phyloP scores from a whole-genome alignment of 2,888 invertebrate genomes.

The Siphlonurus alternatus region DNA sequence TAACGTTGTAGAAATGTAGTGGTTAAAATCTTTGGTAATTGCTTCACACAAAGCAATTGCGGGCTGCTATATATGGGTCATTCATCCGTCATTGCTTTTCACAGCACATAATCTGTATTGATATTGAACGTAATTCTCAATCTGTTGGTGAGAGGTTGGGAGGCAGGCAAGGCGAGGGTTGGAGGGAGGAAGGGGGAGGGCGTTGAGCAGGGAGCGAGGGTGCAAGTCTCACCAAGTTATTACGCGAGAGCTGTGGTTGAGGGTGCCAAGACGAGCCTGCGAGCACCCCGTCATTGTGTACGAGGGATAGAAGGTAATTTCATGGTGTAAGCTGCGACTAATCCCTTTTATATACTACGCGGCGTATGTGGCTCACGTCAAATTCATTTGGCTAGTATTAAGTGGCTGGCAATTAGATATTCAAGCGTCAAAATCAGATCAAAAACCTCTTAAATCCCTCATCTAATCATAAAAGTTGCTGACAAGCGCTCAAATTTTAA shows the following conservation, averaged over 20 bases:
- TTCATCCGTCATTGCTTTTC: background rate
- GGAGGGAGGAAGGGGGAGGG: background rate
- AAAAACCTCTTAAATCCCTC: background rate
- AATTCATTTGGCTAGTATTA: background rate
- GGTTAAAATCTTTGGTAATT: too few relatives aligned
- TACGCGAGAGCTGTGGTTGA: background rate
- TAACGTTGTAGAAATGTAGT: too few relatives aligned
- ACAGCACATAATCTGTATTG: background rate
- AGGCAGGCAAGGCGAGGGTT: background rate
- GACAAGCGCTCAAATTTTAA: too few relatives aligned
- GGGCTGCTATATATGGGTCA: too few relatives aligned
- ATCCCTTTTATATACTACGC: background rate
- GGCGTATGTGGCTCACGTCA: background rate
- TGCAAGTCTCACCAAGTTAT: background rate
- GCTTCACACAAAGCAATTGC: too few relatives aligned
- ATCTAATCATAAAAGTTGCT: too few relatives aligned
- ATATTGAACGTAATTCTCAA: background rate
- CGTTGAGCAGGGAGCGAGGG: background rate
- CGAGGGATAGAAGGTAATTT: background rate
- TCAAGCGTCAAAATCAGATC: slow-evolving; percentile 1
- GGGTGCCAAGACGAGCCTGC: background rate
- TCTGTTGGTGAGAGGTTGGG: background rate
- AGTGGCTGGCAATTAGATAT: slow-evolving; percentile 1
- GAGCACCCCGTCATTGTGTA: background rate
- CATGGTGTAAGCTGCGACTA: background rate